These are phyloP conservation scores for Monopterus albus DNA, from an alignment of 2,113 vertebrate genomes.

Conservation along the genomic window DNA sequence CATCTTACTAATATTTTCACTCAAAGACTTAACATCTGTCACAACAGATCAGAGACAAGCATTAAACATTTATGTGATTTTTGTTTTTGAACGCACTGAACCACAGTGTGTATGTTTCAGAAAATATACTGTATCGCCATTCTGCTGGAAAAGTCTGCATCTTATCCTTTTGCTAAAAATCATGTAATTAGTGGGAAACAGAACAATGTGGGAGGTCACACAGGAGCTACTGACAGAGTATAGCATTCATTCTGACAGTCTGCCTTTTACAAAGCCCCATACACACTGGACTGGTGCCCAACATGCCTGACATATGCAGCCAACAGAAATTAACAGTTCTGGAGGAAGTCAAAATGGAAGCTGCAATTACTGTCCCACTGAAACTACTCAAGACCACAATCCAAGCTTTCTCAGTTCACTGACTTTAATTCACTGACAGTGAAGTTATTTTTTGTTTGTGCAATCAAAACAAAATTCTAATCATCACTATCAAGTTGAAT, in stretches of 20 bases:
- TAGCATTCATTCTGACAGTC: constrained; percentile 24
- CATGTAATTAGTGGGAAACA: constrained; percentile 11
- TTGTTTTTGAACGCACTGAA: not conserved
- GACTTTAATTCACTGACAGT: constrained; percentile 51
- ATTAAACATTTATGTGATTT: not conserved
- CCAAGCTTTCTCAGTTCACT: constrained; percentile 33
- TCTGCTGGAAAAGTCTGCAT: not conserved
- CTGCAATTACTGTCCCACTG: constrained; percentile 41
- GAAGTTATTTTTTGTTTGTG: constrained; percentile 54
- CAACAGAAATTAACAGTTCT: constrained; percentile 25
- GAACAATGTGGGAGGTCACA: not conserved
- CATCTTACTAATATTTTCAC: constrained; percentile 26
- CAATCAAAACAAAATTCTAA: constrained; percentile 31
- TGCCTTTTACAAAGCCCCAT: constrained; percentile 4
- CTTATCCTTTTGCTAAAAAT: constrained; percentile 9
- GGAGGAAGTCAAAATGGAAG: constrained; percentile 51
- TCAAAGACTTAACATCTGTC: constrained; percentile 5
- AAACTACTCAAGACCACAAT: constrained; percentile 26
- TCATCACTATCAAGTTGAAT: constrained; percentile 12
- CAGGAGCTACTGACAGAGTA: not conserved
- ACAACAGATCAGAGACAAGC: constrained; percentile 8
- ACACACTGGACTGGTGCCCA: not conserved
- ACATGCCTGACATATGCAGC: constrained; percentile 33
- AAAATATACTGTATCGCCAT: not conserved
- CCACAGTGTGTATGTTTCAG: not conserved